Conservation (phyloP, 2,113 vertebrate species). For the Lota lota region DNA sequence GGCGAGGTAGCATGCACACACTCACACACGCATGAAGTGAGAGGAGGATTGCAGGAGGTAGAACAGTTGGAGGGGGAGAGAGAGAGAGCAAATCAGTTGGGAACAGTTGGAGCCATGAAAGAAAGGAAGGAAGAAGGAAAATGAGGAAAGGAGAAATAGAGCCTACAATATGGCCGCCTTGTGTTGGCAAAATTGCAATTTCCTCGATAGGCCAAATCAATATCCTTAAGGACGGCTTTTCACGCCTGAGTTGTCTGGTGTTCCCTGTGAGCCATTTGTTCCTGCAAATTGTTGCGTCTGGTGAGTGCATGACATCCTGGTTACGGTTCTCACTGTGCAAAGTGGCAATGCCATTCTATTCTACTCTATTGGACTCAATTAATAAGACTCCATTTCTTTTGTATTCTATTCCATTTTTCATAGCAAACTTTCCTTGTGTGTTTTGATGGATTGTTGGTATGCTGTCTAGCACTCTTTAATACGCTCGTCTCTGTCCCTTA, state of each 20-base stretch:
- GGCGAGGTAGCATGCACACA: too few relatives aligned
- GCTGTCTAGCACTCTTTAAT: too few relatives aligned
- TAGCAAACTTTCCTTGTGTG: neutral
- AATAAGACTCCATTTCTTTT: neutral
- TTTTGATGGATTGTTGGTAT: too few relatives aligned
- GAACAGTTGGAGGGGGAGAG: neutral
- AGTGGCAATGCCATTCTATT: neutral
- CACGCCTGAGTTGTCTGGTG: neutral
- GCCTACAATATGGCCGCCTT: neutral
- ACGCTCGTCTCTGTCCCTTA: too few relatives aligned
- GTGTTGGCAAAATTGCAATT: slow-evolving; percentile 1
- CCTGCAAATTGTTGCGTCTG: neutral
- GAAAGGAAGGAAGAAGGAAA: neutral
- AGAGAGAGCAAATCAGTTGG: neutral
- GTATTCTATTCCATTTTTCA: neutral
- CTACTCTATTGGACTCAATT: neutral
- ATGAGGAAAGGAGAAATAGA: neutral
- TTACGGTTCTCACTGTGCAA: neutral
- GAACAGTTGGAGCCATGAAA: neutral
- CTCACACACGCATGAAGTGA: neutral
- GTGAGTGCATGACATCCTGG: neutral
- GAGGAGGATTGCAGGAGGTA: neutral
- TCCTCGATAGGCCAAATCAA: neutral
- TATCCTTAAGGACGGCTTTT: neutral
- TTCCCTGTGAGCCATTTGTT: neutral